Evolutionary conservation across 2,888 invertebrate species (phyloP).

Genomic region (Nemoura dubitans): DNA sequence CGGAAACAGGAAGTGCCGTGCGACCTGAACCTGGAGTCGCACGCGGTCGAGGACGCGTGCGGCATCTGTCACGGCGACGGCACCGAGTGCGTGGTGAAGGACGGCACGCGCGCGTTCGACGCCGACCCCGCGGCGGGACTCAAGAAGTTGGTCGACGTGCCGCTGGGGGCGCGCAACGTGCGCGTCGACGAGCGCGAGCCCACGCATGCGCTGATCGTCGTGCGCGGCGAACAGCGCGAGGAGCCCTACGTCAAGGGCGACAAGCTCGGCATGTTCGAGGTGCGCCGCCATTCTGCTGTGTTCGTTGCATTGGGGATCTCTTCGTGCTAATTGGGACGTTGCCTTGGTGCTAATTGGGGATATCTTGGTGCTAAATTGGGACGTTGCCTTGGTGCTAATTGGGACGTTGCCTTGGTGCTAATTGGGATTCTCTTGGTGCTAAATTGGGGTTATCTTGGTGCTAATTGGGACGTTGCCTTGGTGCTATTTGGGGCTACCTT

Average conservation of each 20-base stretch:
- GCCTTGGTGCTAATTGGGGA: too few species aligned
- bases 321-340: too few species aligned
- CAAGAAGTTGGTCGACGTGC: conserved; percentile 60
- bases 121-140: conserved; percentile 48
- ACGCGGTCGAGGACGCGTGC: conserved; percentile 67
- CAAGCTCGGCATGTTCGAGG: conserved; percentile 22
- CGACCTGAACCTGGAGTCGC: conserved; percentile 65
- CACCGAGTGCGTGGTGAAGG: conserved; percentile 61
- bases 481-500: too few species aligned
- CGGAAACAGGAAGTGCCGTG: conserved; percentile 64
- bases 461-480: too few species aligned
- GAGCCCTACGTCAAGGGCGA: conserved; percentile 64
- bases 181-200: conserved; percentile 64
- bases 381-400: too few species aligned
- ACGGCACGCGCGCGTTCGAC: conserved; percentile 58
- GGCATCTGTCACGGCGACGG: conserved; percentile 73
- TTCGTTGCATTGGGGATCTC: too few species aligned
- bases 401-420: too few species aligned
- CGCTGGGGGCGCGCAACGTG: conserved; percentile 63
- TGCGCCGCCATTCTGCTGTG: too few species aligned
- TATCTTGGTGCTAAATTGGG: too few species aligned
- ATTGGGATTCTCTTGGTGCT: too few species aligned
- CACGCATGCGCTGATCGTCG: conserved; percentile 63
- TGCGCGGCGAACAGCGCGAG: conserved; percentile 59
- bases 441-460: too few species aligned